Percentiles rank a stretch among this genome's conserved stretches.
These are phyloP conservation scores for Laspeyria flexula DNA, from an alignment of 2,888 invertebrate species.

Conservation along the genomic window DNA sequence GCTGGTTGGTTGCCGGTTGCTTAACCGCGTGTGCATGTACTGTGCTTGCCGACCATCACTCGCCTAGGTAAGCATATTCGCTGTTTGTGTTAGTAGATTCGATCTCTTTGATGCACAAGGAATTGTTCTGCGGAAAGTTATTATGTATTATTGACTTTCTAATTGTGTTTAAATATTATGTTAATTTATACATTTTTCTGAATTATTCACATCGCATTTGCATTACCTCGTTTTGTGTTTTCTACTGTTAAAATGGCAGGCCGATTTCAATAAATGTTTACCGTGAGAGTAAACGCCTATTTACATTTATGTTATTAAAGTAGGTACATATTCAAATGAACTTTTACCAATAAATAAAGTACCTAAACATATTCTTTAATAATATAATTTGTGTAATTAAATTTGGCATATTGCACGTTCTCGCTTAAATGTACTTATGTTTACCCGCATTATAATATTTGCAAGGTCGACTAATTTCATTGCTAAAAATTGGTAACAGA, in stretches of 20 bases:
- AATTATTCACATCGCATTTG: conserved; percentile 35
- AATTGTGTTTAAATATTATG: conserved; percentile 50
- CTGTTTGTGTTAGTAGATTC: conserved; percentile 45
- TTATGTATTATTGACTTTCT: conserved; percentile 49
- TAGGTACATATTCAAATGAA: too few species aligned
- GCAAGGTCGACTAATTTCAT: conserved; percentile 37
- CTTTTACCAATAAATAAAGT: background rate
- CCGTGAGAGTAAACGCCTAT: background rate
- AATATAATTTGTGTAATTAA: conserved; percentile 1
- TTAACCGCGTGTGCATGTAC: background rate
- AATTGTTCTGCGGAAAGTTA: conserved; percentile 43
- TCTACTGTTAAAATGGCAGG: conserved; percentile 18
- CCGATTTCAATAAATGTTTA: conserved; percentile 7
- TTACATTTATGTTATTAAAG: too few species aligned
- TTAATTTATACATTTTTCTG: conserved; percentile 50
- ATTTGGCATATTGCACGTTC: conserved; percentile 19
- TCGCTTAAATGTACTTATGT: conserved; percentile 26
- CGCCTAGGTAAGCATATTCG: conserved; percentile 40
- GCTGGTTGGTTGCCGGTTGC: conserved; percentile 3
- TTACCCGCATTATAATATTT: conserved; percentile 39
- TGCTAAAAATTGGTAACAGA: conserved; percentile 41
- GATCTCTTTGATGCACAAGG: conserved; percentile 42
- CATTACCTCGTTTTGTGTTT: conserved; percentile 33
- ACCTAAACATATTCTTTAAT: too few species aligned
- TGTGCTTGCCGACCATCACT: conserved; percentile 4